Conservation (phyloP, 2,113 vertebrate species). For the Psilopogon haemacephalus region DNA sequence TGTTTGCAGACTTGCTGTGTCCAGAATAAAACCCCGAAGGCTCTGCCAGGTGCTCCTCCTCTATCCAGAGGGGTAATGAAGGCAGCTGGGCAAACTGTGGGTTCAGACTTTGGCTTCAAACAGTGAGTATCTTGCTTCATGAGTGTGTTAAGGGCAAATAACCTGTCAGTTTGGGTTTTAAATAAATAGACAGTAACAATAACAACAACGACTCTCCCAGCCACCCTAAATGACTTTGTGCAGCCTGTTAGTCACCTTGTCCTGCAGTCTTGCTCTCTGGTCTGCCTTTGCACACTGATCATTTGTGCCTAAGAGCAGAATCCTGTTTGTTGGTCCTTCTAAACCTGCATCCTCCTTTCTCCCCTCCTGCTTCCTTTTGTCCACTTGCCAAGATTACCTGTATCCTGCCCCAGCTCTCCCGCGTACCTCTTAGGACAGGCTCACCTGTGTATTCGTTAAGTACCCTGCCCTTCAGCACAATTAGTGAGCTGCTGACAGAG, state of each 20-base stretch:
- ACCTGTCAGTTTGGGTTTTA: neutral
- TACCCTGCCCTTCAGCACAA: neutral
- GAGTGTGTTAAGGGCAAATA: neutral
- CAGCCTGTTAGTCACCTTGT: neutral
- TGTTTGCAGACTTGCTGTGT: neutral
- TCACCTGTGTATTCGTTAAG: neutral
- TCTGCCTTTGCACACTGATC: neutral
- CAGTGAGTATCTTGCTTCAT: neutral
- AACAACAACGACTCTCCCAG: neutral
- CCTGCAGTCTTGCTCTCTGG: neutral
- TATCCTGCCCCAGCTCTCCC: neutral
- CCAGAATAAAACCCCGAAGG: neutral
- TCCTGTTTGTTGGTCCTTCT: neutral
- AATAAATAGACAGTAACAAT: neutral
- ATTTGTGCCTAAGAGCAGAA: neutral
- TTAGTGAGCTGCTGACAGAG: neutral
- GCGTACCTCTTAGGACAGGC: neutral
- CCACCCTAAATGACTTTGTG: neutral
- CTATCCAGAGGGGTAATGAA: neutral
- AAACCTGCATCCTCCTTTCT: neutral
- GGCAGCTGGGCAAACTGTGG: neutral
- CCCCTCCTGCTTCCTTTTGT: accelerated
- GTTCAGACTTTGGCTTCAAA: neutral
- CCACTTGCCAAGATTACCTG: neutral
- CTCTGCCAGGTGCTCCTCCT: neutral